Percentiles rank a stretch among this genome's conserved stretches.
Conservation (phyloP, 2,888 invertebrate species). For the Cheilosia scutellata region DNA sequence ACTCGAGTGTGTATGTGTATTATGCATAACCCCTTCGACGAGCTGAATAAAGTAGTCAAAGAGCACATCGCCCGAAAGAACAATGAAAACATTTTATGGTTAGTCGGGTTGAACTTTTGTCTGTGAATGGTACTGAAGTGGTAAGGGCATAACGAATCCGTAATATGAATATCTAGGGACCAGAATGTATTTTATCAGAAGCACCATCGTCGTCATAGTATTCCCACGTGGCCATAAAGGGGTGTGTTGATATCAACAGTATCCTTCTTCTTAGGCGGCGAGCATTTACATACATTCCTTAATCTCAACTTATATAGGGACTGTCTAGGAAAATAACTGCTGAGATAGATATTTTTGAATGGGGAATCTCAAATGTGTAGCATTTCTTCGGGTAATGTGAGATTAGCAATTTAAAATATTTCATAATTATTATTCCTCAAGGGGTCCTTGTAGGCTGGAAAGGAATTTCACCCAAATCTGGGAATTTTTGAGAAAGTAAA, state of each 20-base stretch:
- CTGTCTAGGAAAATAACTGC: slow-evolving; percentile 24
- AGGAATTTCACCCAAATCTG: slow-evolving; percentile 12
- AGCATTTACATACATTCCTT: slow-evolving; percentile 54
- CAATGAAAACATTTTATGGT: slow-evolving; percentile 51
- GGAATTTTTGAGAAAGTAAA: slow-evolving; percentile 18
- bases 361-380: slow-evolving; percentile 8
- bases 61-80: slow-evolving; percentile 26
- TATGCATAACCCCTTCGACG: slow-evolving; percentile 3
- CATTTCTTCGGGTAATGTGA: slow-evolving; percentile 45
- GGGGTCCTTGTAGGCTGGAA: slow-evolving; percentile 17
- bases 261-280: slow-evolving; percentile 11
- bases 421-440: slow-evolving; percentile 55
- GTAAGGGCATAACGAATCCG: slow-evolving; percentile 16
- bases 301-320: slow-evolving; percentile 41
- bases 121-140: slow-evolving; percentile 5
- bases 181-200: neutral
- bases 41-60: slow-evolving; percentile 12
- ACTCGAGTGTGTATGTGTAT: neutral
- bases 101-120: slow-evolving; percentile 22
- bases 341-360: slow-evolving; percentile 11
- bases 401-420: slow-evolving; percentile 59
- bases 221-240: slow-evolving; percentile 24
- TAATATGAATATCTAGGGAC: slow-evolving; percentile 17
- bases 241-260: neutral
- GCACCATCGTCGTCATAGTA: slow-evolving; percentile 4